These are phyloP conservation scores for Thereva nobilitata DNA, from an alignment of 2,888 invertebrate genomes.

Conservation along the genomic window DNA sequence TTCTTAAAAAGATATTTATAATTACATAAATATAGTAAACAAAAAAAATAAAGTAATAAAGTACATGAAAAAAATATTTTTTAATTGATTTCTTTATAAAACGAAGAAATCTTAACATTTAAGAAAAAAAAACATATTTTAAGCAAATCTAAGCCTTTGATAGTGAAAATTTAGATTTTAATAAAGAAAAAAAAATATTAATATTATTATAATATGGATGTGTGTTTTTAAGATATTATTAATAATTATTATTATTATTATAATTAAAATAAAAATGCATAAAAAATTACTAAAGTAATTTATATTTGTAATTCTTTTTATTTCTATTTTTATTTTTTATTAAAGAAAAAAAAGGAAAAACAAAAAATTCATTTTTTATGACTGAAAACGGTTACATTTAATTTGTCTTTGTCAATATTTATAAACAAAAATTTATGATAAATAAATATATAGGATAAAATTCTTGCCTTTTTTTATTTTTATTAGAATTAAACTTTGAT, in stretches of 20 bases:
- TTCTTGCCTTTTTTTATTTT: too few species aligned
- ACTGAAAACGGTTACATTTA: neutral
- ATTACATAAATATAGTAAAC: too few species aligned
- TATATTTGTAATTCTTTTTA: conserved; percentile 24
- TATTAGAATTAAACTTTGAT: too few species aligned
- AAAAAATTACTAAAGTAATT: conserved; percentile 30
- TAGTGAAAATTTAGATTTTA: conserved; percentile 31
- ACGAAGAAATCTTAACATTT: too few species aligned
- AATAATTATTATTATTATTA: conserved; percentile 27
- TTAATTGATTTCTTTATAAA: conserved; percentile 20
- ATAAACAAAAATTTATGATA: too few species aligned
- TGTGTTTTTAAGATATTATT: conserved; percentile 22
- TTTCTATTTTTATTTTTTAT: neutral
- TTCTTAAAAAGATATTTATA: conserved; percentile 28
- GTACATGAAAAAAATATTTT: conserved; percentile 18
- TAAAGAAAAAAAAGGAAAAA: neutral
- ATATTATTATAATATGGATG: conserved; percentile 24
- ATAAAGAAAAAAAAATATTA: conserved; percentile 15
- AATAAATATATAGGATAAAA: too few species aligned
- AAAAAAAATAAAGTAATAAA: too few species aligned
- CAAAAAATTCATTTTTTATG: neutral
- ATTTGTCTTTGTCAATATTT: too few species aligned
- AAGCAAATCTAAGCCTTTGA: conserved; percentile 16
- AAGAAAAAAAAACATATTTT: conserved; percentile 21
- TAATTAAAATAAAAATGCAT: neutral